Conservation (phyloP, 2,797 vertebrate genomes). For the Darevskia nairensis region DNA sequence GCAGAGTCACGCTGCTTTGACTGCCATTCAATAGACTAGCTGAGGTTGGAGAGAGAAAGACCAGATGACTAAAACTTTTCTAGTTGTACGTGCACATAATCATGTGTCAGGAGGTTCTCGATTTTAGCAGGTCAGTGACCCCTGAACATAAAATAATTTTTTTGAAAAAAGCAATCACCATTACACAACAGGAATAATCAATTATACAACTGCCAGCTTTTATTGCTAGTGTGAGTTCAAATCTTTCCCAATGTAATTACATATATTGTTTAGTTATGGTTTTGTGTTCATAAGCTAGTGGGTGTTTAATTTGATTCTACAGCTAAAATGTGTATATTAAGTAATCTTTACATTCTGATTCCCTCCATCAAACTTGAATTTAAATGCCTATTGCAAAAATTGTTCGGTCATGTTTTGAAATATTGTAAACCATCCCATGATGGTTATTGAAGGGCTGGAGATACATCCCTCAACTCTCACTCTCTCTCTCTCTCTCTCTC, state of each 20-base stretch:
- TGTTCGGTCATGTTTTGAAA: no score
- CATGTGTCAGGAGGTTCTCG: slow-evolving; percentile 74
- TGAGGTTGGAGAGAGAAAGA: slow-evolving; percentile 84
- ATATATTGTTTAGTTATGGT: slow-evolving; percentile 5
- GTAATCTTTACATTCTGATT: background rate
- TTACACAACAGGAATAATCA: slow-evolving; percentile 7
- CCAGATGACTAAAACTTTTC: slow-evolving; percentile 77
- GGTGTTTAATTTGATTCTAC: background rate
- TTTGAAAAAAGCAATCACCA: slow-evolving; percentile 12
- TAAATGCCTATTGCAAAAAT: no score
- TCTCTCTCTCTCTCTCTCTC: no score
- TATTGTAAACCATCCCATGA: no score
- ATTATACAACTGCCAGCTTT: background rate
- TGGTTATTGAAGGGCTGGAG: no score
- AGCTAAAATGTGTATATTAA: slow-evolving; percentile 34
- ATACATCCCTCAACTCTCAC: no score
- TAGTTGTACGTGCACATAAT: slow-evolving; percentile 55
- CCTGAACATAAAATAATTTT: background rate
- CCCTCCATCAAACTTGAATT: no score
- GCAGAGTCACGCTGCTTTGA: slow-evolving; percentile 85
- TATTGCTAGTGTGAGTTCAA: background rate
- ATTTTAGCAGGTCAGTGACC: slow-evolving; percentile 65
- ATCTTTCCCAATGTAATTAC: slow-evolving; percentile 11
- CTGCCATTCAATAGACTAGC: slow-evolving; percentile 84
- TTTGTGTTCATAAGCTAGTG: background rate